Base-by-base conservation (phyloP, 2,797 vertebrate genomes). In the Fundulus diaphanus region DNA sequence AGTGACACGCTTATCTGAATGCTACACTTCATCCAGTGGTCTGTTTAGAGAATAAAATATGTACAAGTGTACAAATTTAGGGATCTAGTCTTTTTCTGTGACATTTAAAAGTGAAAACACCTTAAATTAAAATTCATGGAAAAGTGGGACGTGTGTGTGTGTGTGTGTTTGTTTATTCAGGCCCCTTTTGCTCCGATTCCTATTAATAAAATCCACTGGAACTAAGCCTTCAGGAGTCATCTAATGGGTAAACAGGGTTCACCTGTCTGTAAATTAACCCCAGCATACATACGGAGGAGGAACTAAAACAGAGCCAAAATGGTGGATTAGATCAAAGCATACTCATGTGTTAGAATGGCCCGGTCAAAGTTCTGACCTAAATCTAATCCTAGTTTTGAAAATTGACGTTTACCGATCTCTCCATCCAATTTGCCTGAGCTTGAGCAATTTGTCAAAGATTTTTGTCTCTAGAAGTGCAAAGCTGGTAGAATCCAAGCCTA, bases 1-100 rank as follows among this genome's bases (percentile, higher is more conserved):
- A 82, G 86, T 6, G 1, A 29, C 77, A 88, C 48, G 72, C 79
- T 52, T 74, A 65, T 80, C 42, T 80, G 59, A 73, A 73, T 71
- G 82, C 78, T 82, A 79, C 59, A 81, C 37, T 77, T 79, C 73
- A 86, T 80, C 75, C 77, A 82, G 54, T 27, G 44, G 66, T 27
- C 31, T 78, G 35, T 73, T 71, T 12, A 33, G 33, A 27, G 52
- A 78, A 72, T n/a, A 56, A 79, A 35, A 69, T 56, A 27, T 35
- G 20, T 6, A 63, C 59, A 37, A 63, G 22, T 35, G 20, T 6
- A 63, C 59, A 37, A 63, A 16, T 63, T 12, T 3, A 35, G 35
- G 16, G 8, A 12, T 22, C 20, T 1, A 37, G 3, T 7, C 33
- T 63, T 63, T 63, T 37, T 63, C 3, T 63, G 1, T 61, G 16